Percentiles rank a stretch among this genome's conserved stretches.
These are phyloP conservation scores for Siniperca knerii DNA, from an alignment of 2,113 vertebrate species.

Conservation along the genomic window DNA sequence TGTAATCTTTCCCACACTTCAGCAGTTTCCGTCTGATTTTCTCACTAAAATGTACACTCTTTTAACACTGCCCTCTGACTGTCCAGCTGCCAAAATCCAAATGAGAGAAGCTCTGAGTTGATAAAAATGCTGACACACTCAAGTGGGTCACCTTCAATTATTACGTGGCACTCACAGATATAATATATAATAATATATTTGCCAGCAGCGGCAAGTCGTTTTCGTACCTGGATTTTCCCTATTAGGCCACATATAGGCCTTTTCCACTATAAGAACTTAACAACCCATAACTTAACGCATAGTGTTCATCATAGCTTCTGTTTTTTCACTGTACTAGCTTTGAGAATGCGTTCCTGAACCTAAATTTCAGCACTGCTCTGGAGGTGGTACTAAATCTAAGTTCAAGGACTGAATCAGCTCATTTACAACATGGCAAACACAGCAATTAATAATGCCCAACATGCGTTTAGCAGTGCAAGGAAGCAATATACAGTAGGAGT, in stretches of 20 bases:
- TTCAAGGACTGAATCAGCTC: not conserved
- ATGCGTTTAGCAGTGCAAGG: not conserved
- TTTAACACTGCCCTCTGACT: not conserved
- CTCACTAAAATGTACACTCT: not conserved
- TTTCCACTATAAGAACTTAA: not conserved
- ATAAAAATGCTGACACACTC: not conserved
- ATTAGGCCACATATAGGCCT: not conserved
- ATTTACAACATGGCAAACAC: not conserved
- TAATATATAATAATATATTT: not conserved
- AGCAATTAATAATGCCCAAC: not conserved
- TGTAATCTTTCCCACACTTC: not conserved
- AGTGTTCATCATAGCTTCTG: not conserved
- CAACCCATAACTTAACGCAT: not conserved
- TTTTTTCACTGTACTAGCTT: not conserved
- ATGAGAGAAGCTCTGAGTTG: not conserved
- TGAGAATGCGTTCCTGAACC: not conserved
- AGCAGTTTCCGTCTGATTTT: not conserved
- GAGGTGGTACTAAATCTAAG: not conserved
- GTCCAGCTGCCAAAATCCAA: not conserved
- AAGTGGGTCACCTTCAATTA: not conserved
- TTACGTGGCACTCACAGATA: not conserved
- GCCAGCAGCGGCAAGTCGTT: not conserved
- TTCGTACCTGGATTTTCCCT: not conserved
- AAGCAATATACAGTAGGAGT: not conserved
- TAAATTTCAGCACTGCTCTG: not conserved